These are phyloP conservation scores for Netelia virgata DNA, from an alignment of 2,888 invertebrate genomes.

Conservation along the genomic window DNA sequence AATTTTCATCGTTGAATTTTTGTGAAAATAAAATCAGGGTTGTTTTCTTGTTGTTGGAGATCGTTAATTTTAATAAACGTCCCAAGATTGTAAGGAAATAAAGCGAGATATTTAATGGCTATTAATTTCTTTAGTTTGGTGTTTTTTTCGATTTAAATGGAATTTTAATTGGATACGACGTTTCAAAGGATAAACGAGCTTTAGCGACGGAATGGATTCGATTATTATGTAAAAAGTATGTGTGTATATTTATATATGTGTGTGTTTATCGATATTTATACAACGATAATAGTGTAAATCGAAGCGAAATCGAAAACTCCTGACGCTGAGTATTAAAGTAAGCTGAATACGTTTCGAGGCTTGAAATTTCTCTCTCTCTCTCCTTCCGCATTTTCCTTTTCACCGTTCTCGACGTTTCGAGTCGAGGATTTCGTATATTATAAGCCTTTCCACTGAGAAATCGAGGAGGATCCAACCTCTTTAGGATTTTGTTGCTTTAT, in stretches of 20 bases:
- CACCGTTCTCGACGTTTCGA: conserved; percentile 50
- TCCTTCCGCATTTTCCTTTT: conserved; percentile 4
- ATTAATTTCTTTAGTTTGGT: not conserved
- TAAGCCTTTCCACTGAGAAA: conserved; percentile 49
- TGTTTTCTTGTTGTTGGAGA: too few relatives aligned
- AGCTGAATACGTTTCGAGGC: conserved; percentile 74
- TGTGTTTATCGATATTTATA: not conserved
- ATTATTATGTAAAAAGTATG: conserved; percentile 17
- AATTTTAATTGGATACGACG: not conserved
- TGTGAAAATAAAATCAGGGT: too few relatives aligned
- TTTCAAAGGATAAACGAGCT: conserved; percentile 9
- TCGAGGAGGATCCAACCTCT: conserved; percentile 26
- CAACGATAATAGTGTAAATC: conserved; percentile 20
- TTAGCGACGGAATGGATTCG: conserved; percentile 1
- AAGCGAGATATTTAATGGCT: not conserved
- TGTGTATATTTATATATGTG: conserved; percentile 4
- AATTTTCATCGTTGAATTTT: too few relatives aligned
- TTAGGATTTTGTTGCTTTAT: conserved; percentile 23
- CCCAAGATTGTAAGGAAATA: not conserved
- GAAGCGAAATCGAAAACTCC: conserved; percentile 49
- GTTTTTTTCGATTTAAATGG: not conserved
- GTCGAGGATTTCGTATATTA: conserved; percentile 49
- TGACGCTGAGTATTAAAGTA: conserved; percentile 72
- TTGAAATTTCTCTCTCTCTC: conserved; percentile 39
- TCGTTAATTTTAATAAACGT: too few relatives aligned